Conservation (phyloP, 1,140 invertebrate species). For the Lasioglossum albipes region DNA sequence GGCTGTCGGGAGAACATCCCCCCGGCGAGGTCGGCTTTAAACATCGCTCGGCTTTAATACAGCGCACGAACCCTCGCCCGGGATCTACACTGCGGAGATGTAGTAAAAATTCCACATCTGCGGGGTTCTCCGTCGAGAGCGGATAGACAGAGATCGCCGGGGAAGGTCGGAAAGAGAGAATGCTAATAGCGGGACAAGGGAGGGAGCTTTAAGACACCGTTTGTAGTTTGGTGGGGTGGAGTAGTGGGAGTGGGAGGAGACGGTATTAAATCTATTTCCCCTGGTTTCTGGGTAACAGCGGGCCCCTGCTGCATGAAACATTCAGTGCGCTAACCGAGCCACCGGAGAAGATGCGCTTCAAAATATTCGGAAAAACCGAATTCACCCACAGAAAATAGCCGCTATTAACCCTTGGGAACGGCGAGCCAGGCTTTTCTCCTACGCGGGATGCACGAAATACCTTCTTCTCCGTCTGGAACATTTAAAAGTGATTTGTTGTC, state of each 20-base stretch:
- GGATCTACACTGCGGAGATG: slow-evolving; percentile 55
- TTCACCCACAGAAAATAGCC: neutral
- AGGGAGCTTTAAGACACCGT: slow-evolving; percentile 35
- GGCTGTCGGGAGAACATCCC: neutral
- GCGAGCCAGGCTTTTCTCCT: too few relatives aligned
- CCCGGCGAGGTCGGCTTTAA: slow-evolving; percentile 62
- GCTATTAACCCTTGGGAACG: too few relatives aligned
- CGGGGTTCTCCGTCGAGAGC: slow-evolving; percentile 35
- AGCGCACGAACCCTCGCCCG: slow-evolving; percentile 61
- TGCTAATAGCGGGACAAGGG: slow-evolving; percentile 22
- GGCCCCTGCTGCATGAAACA: slow-evolving; percentile 6
- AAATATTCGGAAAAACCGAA: neutral
- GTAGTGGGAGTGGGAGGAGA: neutral
- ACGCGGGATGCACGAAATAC: too few relatives aligned
- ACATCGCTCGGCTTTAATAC: slow-evolving; percentile 66
- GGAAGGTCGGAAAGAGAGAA: slow-evolving; percentile 13
- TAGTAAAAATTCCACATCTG: slow-evolving; percentile 73
- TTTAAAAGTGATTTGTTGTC: too few relatives aligned
- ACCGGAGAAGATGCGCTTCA: neutral
- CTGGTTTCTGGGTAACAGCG: slow-evolving; percentile 10
- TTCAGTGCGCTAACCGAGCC: slow-evolving; percentile 11
- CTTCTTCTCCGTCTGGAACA: too few relatives aligned
- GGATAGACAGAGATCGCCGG: neutral
- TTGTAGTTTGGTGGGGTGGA: slow-evolving; percentile 20
- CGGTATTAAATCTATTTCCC: slow-evolving; percentile 50